These are phyloP conservation scores for Zootoca vivipara DNA, from an alignment of 2,113 vertebrate species.

Conservation along the genomic window DNA sequence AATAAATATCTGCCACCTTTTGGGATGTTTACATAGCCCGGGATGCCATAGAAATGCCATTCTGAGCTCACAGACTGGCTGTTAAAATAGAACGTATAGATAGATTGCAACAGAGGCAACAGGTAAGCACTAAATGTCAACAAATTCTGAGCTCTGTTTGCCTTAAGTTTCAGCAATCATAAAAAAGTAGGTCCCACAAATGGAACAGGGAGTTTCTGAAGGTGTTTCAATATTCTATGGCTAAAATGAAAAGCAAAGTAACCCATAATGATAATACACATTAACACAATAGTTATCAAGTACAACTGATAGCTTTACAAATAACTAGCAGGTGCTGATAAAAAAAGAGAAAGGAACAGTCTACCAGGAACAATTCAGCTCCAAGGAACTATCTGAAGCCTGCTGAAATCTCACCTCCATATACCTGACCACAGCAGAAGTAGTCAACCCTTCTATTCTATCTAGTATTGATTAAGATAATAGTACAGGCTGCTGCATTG, in stretches of 20 bases:
- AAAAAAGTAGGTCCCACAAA: background rate
- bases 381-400: background rate
- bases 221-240: background rate
- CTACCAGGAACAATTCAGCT: background rate
- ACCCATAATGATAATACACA: background rate
- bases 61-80: background rate
- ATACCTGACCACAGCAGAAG: background rate
- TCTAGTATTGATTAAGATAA: background rate
- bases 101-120: background rate
- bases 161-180: background rate
- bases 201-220: background rate
- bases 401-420: background rate
- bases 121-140: background rate
- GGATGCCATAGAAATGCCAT: background rate
- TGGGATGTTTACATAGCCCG: background rate
- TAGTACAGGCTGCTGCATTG: too few relatives aligned
- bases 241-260: background rate
- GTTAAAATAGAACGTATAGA: conserved; percentile 28
- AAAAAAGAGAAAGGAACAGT: background rate
- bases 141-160: conserved; percentile 12
- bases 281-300: background rate
- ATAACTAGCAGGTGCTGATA: background rate
- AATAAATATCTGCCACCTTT: background rate
- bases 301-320: conserved; percentile 1
- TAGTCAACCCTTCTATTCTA: background rate